Conservation (phyloP, 1,140 invertebrate genomes). For the Rhopalosiphum maidis region DNA sequence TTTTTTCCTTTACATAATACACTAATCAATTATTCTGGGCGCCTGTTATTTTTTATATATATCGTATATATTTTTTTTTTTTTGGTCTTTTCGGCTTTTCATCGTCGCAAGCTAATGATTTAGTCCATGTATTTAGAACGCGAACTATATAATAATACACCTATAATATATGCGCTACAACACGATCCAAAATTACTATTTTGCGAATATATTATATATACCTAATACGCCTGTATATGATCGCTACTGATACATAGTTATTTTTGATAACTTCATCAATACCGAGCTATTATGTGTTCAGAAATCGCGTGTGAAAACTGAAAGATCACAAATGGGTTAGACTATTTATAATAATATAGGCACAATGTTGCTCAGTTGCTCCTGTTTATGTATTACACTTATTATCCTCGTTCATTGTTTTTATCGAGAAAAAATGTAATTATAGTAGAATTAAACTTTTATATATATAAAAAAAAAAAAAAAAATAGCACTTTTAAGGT, state of each 20-base stretch:
- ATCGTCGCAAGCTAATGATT: conserved; percentile 9
- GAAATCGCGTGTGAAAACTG: neutral
- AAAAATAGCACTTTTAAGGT: too few species aligned
- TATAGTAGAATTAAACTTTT: too few species aligned
- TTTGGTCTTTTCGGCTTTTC: neutral
- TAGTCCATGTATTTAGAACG: neutral
- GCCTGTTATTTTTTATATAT: conserved; percentile 4
- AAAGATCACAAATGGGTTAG: neutral
- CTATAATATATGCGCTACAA: neutral
- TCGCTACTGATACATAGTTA: neutral
- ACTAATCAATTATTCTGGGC: conserved; percentile 35
- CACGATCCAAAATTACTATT: conserved; percentile 16
- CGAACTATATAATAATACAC: neutral
- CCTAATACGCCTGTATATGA: neutral
- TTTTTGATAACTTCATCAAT: conserved; percentile 12
- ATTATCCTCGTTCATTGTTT: too few species aligned
- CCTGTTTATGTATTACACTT: too few species aligned
- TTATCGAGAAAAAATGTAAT: too few species aligned
- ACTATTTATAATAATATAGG: too few species aligned
- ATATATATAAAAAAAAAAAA: too few species aligned
- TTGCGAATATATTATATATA: neutral
- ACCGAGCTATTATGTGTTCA: neutral
- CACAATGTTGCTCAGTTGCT: too few species aligned
- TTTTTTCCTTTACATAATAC: neutral
- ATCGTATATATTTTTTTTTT: neutral